phyloP scores from a whole-genome alignment of 1,140 invertebrate species.

The Drosophila bifasciata region DNA sequence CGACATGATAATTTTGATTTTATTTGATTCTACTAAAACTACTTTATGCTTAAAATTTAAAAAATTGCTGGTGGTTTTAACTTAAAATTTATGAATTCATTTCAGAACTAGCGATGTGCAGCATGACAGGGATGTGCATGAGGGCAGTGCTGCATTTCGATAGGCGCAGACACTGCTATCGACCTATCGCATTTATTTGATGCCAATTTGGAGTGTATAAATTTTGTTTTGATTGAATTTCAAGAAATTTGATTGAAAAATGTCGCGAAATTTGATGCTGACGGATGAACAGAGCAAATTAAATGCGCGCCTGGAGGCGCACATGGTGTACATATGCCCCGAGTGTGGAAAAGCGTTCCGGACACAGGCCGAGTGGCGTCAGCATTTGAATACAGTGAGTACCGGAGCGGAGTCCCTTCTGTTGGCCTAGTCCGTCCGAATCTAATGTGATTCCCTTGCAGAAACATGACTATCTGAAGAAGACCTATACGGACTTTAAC shows the following conservation, averaged over 20 bases:
- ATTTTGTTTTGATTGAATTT: slow-evolving; percentile 8
- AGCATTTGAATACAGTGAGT: slow-evolving; percentile 66
- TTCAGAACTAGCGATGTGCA: too few species aligned
- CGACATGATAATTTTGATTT: slow-evolving; percentile 32
- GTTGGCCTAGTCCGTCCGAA: neutral
- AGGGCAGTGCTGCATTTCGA: too few species aligned
- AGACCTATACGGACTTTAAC: slow-evolving; percentile 70
- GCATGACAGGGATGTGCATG: too few species aligned
- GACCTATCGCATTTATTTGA: too few species aligned
- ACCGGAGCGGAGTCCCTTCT: neutral
- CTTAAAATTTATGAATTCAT: too few species aligned
- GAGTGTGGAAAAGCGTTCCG: slow-evolving; percentile 75
- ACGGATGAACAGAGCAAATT: slow-evolving; percentile 65
- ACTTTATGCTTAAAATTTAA: neutral
- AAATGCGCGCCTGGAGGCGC: slow-evolving; percentile 69
- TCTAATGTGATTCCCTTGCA: slow-evolving; percentile 1
- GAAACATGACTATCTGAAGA: slow-evolving; percentile 71
- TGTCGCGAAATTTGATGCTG: slow-evolving; percentile 46
- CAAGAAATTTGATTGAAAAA: slow-evolving; percentile 3
- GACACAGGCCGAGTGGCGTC: slow-evolving; percentile 74
- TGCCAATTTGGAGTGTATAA: neutral
- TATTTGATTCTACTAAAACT: too few species aligned
- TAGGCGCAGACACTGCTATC: too few species aligned
- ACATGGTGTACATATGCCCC: slow-evolving; percentile 77
- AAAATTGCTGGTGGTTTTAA: too few species aligned